phyloP scores from a whole-genome alignment of 2,113 vertebrate genomes.

The Dascyllus trimaculatus region DNA sequence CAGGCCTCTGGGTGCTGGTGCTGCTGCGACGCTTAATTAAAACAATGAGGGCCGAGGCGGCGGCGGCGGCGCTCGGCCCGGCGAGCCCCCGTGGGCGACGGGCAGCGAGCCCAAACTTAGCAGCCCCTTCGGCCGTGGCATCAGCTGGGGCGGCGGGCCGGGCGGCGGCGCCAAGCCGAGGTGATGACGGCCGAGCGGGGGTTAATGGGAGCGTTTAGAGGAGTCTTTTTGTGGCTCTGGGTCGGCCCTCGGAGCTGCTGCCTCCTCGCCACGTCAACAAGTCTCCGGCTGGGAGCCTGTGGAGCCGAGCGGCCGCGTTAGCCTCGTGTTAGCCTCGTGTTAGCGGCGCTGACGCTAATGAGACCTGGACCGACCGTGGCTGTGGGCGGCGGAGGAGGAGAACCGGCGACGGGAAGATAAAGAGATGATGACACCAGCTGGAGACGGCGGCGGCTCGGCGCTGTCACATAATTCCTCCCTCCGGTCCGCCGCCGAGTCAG shows the following conservation, averaged over 20 bases:
- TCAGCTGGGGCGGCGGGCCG: slow-evolving; percentile 61
- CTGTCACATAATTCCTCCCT: slow-evolving; percentile 72
- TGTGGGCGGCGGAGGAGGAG: slow-evolving; percentile 29
- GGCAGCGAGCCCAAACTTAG: slow-evolving; percentile 71
- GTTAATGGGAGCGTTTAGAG: slow-evolving; percentile 83
- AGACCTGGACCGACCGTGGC: slow-evolving; percentile 54
- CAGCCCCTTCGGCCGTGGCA: slow-evolving; percentile 67
- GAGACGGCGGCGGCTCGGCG: slow-evolving; percentile 43
- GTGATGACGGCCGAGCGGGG: slow-evolving; percentile 73
- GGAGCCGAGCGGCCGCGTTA: neutral
- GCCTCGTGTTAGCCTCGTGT: too few species aligned
- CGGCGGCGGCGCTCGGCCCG: slow-evolving; percentile 14
- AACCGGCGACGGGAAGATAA: slow-evolving; percentile 22
- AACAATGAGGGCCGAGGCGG: slow-evolving; percentile 70
- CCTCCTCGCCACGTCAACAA: slow-evolving; percentile 44
- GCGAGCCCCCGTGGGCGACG: slow-evolving; percentile 9
- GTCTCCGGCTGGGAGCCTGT: slow-evolving; percentile 15
- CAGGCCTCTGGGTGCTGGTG: slow-evolving; percentile 66
- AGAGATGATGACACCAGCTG: slow-evolving; percentile 68
- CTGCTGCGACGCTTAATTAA: slow-evolving; percentile 72
- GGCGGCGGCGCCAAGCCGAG: slow-evolving; percentile 65
- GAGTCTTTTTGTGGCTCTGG: slow-evolving; percentile 66
- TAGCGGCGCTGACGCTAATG: slow-evolving; percentile 52
- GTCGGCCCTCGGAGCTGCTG: slow-evolving; percentile 33
- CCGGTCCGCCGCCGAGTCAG: slow-evolving; percentile 10